Evolutionary conservation across 2,888 invertebrate genomes (phyloP), one percentile per base, ranked within the genome.

Genomic region (Hydropsyche betteni): DNA sequence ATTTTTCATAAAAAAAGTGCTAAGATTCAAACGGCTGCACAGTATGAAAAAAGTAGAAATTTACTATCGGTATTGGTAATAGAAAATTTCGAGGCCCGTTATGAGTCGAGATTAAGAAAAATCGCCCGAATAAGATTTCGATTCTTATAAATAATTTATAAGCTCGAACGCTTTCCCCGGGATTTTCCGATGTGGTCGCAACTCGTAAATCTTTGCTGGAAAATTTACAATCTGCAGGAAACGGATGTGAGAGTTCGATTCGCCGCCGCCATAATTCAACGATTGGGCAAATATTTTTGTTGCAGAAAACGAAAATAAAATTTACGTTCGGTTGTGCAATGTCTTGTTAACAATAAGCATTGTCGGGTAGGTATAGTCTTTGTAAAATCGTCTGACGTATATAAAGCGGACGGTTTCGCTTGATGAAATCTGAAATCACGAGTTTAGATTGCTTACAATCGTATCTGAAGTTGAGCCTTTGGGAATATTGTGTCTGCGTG

Each of bases 221-320:
- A 72, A 69, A 72, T 72, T 72, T 72, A 72, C 72, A 72, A 72
- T 72, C 61, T 51, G 72, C 52, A 69, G 38, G 61, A 72, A 53
- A 58, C 72, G 55, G 72, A 36, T 58, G 58, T 70, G 36, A 33
- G 58, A 61, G 52, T 58, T 58, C 72, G 58, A 72, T 61, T 38
- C 70, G 24, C 6, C 33, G 8, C 16, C 51, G n/a, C 50, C 44
- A 24, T 69, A 16, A 69, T 50, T 36, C 44, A 70, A 70, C 51
- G 8, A 51, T 53, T 34, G 51, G 10, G 53, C 70, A 36, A 70
- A 70, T 52, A 53, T 53, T 70, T 36, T 34, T 53, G 33, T 51
- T 34, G 34, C 53, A 44, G 44, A 44, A 44, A 24, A 24, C 24
- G 24, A 24, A 24, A 24, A 24, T 24, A 24, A 24, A 24, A 24